A percentile compares a stretch with the other conserved stretches of the same genome.
These are phyloP conservation scores for Pseudomyrmex dendroicus DNA, from an alignment of 1,140 invertebrate species.

Conservation along the genomic window DNA sequence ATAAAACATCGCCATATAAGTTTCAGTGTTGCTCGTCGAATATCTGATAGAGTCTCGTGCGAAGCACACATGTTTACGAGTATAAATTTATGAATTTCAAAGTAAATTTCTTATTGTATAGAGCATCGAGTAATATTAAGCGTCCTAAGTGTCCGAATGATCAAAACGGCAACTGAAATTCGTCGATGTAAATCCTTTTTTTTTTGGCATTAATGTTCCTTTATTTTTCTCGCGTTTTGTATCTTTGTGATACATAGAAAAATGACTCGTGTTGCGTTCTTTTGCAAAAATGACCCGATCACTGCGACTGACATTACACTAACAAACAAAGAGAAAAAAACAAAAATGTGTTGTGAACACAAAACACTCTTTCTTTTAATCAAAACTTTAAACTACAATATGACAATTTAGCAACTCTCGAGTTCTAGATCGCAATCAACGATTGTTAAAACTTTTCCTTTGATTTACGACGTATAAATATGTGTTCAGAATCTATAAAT, in stretches of 20 bases:
- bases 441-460: constrained; percentile 2
- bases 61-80: background rate
- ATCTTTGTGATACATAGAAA: background rate
- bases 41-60: constrained; percentile 16
- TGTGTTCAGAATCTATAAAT: constrained; percentile 41
- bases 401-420: constrained; percentile 2
- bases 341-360: too few relatives aligned
- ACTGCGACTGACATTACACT: background rate
- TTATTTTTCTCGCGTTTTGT: constrained; percentile 14
- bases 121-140: constrained; percentile 15
- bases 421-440: constrained; percentile 10
- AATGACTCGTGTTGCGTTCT: background rate
- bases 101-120: constrained; percentile 17
- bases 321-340: background rate
- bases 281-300: background rate
- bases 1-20: too few relatives aligned
- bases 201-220: background rate
- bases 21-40: background rate
- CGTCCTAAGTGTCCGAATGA: constrained; percentile 26
- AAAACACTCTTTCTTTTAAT: background rate
- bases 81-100: constrained; percentile 31
- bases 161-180: constrained; percentile 22
- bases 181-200: constrained; percentile 17
- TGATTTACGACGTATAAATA: constrained; percentile 36
- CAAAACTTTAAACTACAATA: background rate